phyloP scores from a whole-genome alignment of 2,888 invertebrate species.

The Sepiola atlantica region DNA sequence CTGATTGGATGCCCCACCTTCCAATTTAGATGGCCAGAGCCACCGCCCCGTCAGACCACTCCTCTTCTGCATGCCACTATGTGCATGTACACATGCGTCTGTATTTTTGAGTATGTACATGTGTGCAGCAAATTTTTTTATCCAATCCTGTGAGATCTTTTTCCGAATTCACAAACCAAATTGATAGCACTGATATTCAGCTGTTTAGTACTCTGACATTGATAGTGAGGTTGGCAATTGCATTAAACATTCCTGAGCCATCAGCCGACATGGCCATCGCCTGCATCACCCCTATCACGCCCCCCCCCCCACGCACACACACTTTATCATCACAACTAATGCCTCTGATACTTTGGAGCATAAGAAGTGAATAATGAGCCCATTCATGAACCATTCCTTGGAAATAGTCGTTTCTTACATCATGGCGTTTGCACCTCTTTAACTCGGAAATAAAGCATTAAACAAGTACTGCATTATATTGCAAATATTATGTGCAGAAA shows the following conservation, averaged over 20 bases:
- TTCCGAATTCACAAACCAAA: constrained; percentile 14
- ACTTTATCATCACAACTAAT: too few relatives aligned
- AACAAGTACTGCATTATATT: not conserved
- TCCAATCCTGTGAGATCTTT: not conserved
- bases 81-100: too few relatives aligned
- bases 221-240: not conserved
- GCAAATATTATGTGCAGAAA: too few relatives aligned
- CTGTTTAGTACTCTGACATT: constrained; percentile 1
- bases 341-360: not conserved
- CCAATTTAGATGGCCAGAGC: too few relatives aligned
- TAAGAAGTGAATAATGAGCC: not conserved
- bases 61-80: too few relatives aligned
- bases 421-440: not conserved
- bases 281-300: not conserved
- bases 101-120: too few relatives aligned
- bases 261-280: not conserved
- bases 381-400: not conserved
- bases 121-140: not conserved
- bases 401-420: not conserved
- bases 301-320: not conserved
- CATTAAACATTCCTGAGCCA: not conserved
- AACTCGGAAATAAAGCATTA: not conserved
- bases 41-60: too few relatives aligned
- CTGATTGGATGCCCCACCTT: too few relatives aligned
- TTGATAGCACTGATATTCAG: constrained; percentile 17